These are phyloP conservation scores for Peribatodes rhomboidaria DNA, from an alignment of 2,888 invertebrate species.

Conservation along the genomic window DNA sequence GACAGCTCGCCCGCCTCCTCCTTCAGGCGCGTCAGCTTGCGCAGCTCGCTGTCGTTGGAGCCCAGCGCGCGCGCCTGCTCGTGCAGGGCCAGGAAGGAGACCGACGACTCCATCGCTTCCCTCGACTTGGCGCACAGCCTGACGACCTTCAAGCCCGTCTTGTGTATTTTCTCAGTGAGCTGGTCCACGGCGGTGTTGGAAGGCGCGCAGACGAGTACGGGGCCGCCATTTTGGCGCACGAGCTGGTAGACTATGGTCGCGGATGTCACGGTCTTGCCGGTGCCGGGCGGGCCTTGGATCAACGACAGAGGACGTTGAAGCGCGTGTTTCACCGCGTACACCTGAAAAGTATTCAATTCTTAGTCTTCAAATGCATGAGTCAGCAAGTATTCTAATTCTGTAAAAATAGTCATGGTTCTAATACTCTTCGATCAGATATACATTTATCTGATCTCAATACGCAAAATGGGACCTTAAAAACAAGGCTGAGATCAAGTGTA, in stretches of 20 bases:
- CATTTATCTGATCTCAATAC: no score
- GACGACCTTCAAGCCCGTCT: conserved; percentile 97
- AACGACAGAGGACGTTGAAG: conserved; percentile 97
- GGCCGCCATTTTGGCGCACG: conserved; percentile 96
- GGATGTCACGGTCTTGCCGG: conserved; percentile 99
- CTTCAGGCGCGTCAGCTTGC: conserved; percentile 98
- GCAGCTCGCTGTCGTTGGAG: conserved; percentile 94
- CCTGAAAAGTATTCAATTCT: conserved; percentile 73
- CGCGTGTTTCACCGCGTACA: conserved; percentile 99
- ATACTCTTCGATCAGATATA: no score
- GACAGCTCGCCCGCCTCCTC: conserved; percentile 99
- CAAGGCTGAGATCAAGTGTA: no score
- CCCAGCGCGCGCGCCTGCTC: conserved; percentile 99
- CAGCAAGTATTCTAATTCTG: no score
- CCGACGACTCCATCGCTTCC: conserved; percentile 99
- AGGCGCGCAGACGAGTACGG: conserved; percentile 99
- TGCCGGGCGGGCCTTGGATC: conserved; percentile 99
- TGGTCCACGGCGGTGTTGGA: conserved; percentile 99
- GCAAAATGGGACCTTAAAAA: no score
- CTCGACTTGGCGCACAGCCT: conserved; percentile 98
- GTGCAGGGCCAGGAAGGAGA: conserved; percentile 98
- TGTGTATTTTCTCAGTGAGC: conserved; percentile 99
- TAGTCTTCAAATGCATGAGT: no score
- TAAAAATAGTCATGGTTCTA: no score
- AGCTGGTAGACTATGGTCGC: conserved; percentile 99